Percentiles rank a stretch among this genome's conserved stretches.
phyloP scores from a whole-genome alignment of 2,113 vertebrate genomes.

The Nesoenas mayeri region DNA sequence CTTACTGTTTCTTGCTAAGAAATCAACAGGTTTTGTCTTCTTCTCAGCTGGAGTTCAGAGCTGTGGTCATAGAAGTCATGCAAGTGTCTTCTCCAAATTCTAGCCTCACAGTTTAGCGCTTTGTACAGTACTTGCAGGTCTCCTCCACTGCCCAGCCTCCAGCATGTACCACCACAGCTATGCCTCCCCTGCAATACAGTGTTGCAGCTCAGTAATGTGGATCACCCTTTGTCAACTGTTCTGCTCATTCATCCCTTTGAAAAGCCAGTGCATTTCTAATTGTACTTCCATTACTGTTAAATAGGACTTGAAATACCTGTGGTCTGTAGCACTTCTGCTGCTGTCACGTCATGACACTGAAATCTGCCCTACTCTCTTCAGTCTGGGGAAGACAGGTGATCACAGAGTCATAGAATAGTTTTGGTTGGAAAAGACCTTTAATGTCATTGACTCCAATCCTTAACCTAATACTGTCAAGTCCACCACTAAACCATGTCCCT shows the following conservation, averaged over 20 bases:
- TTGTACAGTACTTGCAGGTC: rapidly evolving
- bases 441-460: no score
- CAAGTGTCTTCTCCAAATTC: background rate
- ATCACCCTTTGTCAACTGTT: rapidly evolving
- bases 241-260: background rate
- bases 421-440: no score
- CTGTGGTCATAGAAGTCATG: background rate
- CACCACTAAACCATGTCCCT: no score
- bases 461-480: no score
- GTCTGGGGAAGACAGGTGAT: background rate
- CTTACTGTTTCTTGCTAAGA: background rate
- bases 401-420: no score
- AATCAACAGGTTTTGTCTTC: background rate
- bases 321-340: rapidly evolving
- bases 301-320: rapidly evolving
- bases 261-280: background rate
- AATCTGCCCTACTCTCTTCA: rapidly evolving
- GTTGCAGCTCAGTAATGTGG: rapidly evolving
- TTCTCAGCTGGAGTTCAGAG: background rate
- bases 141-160: background rate
- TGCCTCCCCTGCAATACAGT: rapidly evolving
- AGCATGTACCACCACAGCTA: rapidly evolving
- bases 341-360: rapidly evolving
- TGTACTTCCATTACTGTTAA: background rate
- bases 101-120: background rate